These are phyloP conservation scores for Baryphthengus martii DNA, from an alignment of 2,113 vertebrate species.

Conservation along the genomic window DNA sequence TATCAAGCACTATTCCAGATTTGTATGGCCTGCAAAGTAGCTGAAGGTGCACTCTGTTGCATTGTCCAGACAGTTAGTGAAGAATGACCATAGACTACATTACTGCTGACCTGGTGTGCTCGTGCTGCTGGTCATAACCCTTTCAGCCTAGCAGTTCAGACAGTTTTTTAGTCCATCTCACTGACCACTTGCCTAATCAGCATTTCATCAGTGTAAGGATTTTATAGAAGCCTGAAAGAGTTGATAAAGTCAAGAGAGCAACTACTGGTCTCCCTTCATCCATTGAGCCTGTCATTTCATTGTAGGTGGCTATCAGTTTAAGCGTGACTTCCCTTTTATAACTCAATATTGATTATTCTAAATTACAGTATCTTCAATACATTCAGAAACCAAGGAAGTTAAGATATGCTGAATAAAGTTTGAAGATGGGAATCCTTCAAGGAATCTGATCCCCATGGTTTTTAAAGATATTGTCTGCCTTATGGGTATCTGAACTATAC, in stretches of 20 bases:
- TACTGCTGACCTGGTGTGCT: neutral
- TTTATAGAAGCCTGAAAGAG: neutral
- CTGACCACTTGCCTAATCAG: neutral
- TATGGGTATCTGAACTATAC: neutral
- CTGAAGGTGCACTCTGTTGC: neutral
- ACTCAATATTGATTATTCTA: neutral
- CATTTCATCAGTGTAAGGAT: neutral
- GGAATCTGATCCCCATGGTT: neutral
- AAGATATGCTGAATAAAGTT: neutral
- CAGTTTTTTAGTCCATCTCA: neutral
- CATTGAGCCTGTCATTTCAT: neutral
- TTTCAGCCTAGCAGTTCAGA: neutral
- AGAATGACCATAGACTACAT: neutral
- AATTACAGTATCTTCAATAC: neutral
- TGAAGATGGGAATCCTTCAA: neutral
- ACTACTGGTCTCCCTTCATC: neutral
- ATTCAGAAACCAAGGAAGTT: neutral
- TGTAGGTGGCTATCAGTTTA: neutral
- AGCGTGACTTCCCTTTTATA: neutral
- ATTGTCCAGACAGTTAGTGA: neutral
- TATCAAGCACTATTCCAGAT: neutral
- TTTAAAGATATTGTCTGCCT: neutral
- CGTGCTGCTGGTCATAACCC: neutral
- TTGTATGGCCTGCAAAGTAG: neutral
- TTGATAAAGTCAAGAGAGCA: neutral